Evolutionary conservation across 2,888 invertebrate genomes (phyloP).

Genomic region (Luffia ferchaultella): DNA sequence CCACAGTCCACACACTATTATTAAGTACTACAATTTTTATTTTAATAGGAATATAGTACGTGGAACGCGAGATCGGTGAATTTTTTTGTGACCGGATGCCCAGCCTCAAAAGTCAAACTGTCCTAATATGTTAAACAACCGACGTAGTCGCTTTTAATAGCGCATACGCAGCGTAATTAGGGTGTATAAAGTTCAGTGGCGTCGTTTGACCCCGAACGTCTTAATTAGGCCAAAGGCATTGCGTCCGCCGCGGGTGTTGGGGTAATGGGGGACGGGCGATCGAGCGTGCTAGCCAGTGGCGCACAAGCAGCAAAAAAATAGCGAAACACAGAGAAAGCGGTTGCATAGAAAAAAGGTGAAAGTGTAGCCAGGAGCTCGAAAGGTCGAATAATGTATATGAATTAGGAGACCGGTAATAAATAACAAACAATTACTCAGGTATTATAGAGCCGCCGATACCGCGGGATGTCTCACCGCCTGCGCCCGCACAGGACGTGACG

Average conservation of each 20-base stretch:
- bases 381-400: conserved; percentile 10
- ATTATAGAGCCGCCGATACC: too few species aligned
- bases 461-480: too few species aligned
- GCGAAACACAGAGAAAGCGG: background rate
- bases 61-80: too few species aligned
- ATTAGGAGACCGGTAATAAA: conserved; percentile 1
- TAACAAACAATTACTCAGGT: too few species aligned
- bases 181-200: conserved; percentile 33
- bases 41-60: too few species aligned
- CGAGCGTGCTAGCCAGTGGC: conserved; percentile 1
- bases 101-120: too few species aligned
- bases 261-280: background rate
- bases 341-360: conserved; percentile 1
- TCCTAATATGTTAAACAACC: background rate
- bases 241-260: background rate
- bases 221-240: background rate
- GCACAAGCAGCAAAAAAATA: conserved; percentile 3
- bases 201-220: conserved; percentile 27
- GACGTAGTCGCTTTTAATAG: background rate
- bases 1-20: too few species aligned
- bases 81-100: too few species aligned
- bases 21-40: too few species aligned
- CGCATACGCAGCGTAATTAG: background rate
- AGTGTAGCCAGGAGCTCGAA: conserved; percentile 6
- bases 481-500: too few species aligned